phyloP scores from a whole-genome alignment of 2,113 vertebrate species.

The Chlamydotis undulata region DNA sequence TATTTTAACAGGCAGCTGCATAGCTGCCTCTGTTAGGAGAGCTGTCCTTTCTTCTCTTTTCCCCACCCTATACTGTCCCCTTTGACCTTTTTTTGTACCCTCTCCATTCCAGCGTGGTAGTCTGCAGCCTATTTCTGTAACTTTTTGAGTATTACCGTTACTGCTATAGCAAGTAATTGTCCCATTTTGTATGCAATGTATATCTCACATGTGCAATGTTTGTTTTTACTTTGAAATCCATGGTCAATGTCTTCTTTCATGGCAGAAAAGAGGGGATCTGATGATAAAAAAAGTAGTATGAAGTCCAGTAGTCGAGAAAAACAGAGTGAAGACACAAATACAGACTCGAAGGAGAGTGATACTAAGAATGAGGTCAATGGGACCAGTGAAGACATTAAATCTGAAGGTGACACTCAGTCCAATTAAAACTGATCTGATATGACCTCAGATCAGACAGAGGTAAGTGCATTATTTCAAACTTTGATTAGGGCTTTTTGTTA shows the following conservation, averaged over 20 bases:
- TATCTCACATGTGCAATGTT: conserved; percentile 63
- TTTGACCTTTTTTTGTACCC: neutral
- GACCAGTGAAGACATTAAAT: conserved; percentile 96
- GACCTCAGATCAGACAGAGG: conserved; percentile 99
- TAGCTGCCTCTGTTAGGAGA: neutral
- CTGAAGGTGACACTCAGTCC: conserved; percentile 99
- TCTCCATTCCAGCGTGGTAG: conserved; percentile 24
- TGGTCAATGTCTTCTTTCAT: conserved; percentile 81
- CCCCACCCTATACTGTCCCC: neutral
- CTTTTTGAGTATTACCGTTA: neutral
- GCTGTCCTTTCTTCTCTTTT: neutral
- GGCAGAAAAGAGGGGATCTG: conserved; percentile 91
- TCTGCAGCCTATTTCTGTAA: conserved; percentile 10
- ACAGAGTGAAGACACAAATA: conserved; percentile 85
- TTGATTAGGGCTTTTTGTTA: conserved; percentile 94
- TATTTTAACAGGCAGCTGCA: neutral
- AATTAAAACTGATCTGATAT: conserved; percentile 99
- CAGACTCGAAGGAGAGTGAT: conserved; percentile 90
- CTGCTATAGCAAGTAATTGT: conserved; percentile 4
- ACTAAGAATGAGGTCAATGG: conserved; percentile 94
- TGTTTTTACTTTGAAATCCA: conserved; percentile 78
- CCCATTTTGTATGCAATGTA: conserved; percentile 3
- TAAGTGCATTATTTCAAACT: conserved; percentile 93
- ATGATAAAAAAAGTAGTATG: conserved; percentile 92
- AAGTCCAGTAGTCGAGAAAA: conserved; percentile 91